Conservation (phyloP, 2,113 vertebrate genomes). For the Cyprinus carpio region DNA sequence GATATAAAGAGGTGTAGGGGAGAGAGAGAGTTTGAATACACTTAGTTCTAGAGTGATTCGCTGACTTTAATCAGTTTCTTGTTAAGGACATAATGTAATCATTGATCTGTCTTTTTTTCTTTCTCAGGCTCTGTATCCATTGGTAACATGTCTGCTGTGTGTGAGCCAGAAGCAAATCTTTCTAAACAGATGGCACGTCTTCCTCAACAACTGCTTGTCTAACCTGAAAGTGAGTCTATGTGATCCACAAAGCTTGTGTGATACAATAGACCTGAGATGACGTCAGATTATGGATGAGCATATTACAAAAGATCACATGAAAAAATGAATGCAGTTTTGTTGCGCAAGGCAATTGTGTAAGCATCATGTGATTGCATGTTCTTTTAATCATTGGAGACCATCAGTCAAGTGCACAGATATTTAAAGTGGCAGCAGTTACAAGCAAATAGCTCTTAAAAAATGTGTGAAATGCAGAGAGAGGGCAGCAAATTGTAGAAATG, state of each 20-base stretch:
- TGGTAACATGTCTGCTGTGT: constrained; percentile 96
- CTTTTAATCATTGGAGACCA: neutral
- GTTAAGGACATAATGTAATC: neutral
- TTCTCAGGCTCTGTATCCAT: constrained; percentile 91
- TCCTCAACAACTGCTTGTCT: constrained; percentile 98
- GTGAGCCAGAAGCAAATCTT: constrained; percentile 99
- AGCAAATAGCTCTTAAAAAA: constrained; percentile 1
- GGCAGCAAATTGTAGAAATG: neutral
- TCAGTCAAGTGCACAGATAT: constrained; percentile 31
- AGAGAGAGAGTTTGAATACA: neutral
- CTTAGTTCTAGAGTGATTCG: neutral
- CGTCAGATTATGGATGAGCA: neutral
- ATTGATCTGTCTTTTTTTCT: neutral
- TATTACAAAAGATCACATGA: neutral
- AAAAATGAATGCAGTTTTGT: neutral
- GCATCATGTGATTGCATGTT: constrained; percentile 4
- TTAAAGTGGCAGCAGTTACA: constrained; percentile 14
- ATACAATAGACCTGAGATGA: neutral
- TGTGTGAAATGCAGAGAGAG: constrained; percentile 31
- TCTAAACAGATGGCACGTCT: constrained; percentile 95
- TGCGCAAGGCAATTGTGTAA: constrained; percentile 19
- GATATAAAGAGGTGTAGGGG: neutral
- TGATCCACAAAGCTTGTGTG: neutral
- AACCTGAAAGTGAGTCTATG: constrained; percentile 89
- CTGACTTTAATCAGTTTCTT: constrained; percentile 14